Percentiles rank a stretch among this genome's conserved stretches.
Conservation (phyloP, 2,113 vertebrate genomes). For the Sinocyclocheilus anophthalmus region DNA sequence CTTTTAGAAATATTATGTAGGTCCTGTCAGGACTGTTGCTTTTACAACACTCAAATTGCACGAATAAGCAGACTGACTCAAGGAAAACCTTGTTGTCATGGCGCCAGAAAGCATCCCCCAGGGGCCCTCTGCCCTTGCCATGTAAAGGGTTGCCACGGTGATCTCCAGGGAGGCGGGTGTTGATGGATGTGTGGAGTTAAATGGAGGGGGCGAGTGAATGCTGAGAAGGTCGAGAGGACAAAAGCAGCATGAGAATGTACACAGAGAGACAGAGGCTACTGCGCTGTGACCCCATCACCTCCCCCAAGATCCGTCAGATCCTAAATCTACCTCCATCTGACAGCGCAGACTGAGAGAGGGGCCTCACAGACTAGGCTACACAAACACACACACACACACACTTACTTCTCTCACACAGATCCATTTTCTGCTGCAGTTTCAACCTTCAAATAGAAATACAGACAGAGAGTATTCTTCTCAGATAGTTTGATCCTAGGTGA, state of each 20-base stretch:
- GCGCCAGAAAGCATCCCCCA: slow-evolving; percentile 47
- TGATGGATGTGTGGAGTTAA: slow-evolving; percentile 54
- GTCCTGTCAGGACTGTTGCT: slow-evolving; percentile 3
- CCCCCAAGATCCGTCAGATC: slow-evolving; percentile 30
- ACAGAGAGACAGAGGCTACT: slow-evolving; percentile 36
- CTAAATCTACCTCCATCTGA: slow-evolving; percentile 39
- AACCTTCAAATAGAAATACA: slow-evolving; percentile 28
- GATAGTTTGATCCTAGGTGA: slow-evolving; percentile 57
- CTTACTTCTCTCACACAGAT: background rate
- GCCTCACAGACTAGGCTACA: slow-evolving; percentile 36
- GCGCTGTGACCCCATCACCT: slow-evolving; percentile 30
- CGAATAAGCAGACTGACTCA: slow-evolving; percentile 18
- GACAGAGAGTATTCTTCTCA: slow-evolving; percentile 49
- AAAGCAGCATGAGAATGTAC: slow-evolving; percentile 60
- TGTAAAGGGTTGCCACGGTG: slow-evolving; percentile 51
- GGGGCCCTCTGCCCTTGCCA: slow-evolving; percentile 43
- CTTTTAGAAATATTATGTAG: background rate
- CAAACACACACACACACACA: slow-evolving; percentile 39
- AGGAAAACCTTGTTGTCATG: slow-evolving; percentile 54
- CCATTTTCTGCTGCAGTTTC: slow-evolving; percentile 31
- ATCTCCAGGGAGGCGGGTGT: slow-evolving; percentile 49
- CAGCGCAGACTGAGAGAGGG: slow-evolving; percentile 26
- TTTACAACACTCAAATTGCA: background rate
- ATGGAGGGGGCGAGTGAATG: slow-evolving; percentile 48
- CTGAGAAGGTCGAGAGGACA: slow-evolving; percentile 52